Percentiles rank a stretch among this genome's conserved stretches.
phyloP scores from a whole-genome alignment of 2,888 invertebrate genomes.

The Iphiclides podalirius region DNA sequence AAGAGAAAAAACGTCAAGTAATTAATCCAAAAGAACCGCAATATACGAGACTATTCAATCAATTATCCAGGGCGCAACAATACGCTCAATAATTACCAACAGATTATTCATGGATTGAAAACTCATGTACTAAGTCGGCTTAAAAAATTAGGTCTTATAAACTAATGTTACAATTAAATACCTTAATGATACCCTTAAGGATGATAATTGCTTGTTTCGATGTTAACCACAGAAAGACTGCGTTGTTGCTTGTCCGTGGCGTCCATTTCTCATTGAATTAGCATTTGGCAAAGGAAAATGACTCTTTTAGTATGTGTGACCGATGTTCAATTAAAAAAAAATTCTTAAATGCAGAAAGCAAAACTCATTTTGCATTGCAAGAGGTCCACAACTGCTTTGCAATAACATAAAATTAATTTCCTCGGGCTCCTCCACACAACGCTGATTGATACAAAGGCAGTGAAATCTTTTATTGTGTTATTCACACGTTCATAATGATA shows the following conservation, averaged over 20 bases:
- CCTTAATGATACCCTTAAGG: constrained; percentile 5
- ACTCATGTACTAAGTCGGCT: no score
- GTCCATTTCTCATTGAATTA: constrained; percentile 9
- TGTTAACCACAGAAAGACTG: neutral
- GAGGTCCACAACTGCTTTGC: neutral
- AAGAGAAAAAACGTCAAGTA: no score
- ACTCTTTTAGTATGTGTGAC: neutral
- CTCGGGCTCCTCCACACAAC: constrained; percentile 10
- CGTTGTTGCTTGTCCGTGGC: neutral
- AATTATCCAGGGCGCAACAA: no score
- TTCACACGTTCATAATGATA: constrained; percentile 12
- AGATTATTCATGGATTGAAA: no score
- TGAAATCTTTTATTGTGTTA: neutral
- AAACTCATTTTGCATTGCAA: neutral
- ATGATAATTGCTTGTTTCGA: constrained; percentile 1
- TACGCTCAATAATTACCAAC: no score
- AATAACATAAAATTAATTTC: no score
- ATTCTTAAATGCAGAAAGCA: neutral
- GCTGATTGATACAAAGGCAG: constrained; percentile 7
- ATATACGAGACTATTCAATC: no score
- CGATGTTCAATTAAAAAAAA: neutral
- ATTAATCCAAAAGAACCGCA: no score
- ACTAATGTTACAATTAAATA: neutral
- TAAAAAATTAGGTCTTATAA: no score
- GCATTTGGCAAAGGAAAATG: constrained; percentile 4